A percentile compares a stretch with the other conserved stretches of the same genome.
Evolutionary conservation across 2,113 vertebrate genomes (phyloP).

Genomic region (Acanthochromis polyacanthus): DNA sequence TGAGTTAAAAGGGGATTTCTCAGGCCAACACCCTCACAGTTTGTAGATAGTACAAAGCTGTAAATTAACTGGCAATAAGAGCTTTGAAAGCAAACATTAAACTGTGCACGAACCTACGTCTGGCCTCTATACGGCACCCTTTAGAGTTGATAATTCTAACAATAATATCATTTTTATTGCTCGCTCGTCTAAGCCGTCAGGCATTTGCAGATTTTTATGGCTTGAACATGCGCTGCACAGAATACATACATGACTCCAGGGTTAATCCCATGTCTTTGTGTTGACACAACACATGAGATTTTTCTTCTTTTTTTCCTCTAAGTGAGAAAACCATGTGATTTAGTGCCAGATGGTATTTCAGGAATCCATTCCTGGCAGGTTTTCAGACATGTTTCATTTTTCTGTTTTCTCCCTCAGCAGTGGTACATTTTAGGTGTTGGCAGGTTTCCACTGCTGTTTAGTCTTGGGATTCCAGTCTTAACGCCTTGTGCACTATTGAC

Average conservation of each 20-base stretch:
- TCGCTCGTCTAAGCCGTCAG: conserved; percentile 27
- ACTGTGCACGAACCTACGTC: conserved; percentile 19
- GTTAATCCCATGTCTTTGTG: conserved; percentile 41
- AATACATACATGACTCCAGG: conserved; percentile 37
- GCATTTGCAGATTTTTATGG: conserved; percentile 38
- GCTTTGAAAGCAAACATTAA: conserved; percentile 49
- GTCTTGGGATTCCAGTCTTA: conserved; percentile 40
- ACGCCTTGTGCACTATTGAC: conserved; percentile 33
- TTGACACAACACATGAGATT: conserved; percentile 13
- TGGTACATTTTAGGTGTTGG: conserved; percentile 37
- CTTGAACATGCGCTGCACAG: conserved; percentile 21
- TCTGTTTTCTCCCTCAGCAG: conserved; percentile 20
- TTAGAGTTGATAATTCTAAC: conserved; percentile 39
- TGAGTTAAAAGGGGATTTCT: conserved; percentile 29
- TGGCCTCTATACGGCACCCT: conserved; percentile 49
- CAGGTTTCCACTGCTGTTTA: conserved; percentile 51
- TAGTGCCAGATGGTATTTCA: conserved; percentile 44
- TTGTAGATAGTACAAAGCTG: conserved; percentile 25
- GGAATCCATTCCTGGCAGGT: conserved; percentile 39
- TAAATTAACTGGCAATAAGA: conserved; percentile 49
- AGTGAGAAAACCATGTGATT: conserved; percentile 16
- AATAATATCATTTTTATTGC: conserved; percentile 42
- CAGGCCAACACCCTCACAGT: conserved; percentile 17
- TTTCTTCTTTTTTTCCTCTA: not conserved
- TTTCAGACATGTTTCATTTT: conserved; percentile 52